Conservation (phyloP, 2,797 vertebrate genomes). For the Tragelaphus eurycerus region DNA sequence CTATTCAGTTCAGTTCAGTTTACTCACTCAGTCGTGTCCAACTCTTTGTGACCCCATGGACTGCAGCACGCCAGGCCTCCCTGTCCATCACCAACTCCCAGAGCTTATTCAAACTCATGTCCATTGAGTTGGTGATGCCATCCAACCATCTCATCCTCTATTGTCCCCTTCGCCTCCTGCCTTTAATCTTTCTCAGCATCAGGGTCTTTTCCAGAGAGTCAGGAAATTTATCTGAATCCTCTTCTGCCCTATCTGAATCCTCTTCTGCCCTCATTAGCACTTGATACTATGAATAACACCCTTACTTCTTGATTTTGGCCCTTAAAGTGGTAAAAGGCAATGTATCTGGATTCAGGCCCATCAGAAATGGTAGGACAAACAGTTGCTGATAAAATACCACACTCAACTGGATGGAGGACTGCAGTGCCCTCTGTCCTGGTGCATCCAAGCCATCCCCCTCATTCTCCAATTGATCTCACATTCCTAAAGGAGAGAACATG, state of each 20-base stretch:
- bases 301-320: not conserved
- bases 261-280: not conserved
- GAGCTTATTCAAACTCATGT: too few relatives aligned
- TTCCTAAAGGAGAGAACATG: not conserved
- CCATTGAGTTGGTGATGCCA: too few relatives aligned
- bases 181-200: too few relatives aligned
- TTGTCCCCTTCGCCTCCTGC: too few relatives aligned
- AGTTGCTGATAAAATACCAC: not conserved
- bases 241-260: not conserved
- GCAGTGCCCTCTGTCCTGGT: not conserved
- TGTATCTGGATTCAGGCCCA: not conserved
- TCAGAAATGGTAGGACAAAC: not conserved
- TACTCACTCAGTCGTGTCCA: too few relatives aligned
- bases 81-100: too few relatives aligned
- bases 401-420: fast-evolving
- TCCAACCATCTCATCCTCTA: too few relatives aligned
- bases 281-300: not conserved
- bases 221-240: not conserved
- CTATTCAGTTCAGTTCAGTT: too few relatives aligned
- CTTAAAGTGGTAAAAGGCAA: not conserved
- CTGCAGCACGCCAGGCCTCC: too few relatives aligned
- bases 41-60: too few relatives aligned
- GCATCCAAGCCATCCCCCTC: not conserved
- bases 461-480: not conserved
- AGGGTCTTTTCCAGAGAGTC: too few relatives aligned